Conservation (phyloP, 2,113 vertebrate species). For the Mormyrus lacerda region DNA sequence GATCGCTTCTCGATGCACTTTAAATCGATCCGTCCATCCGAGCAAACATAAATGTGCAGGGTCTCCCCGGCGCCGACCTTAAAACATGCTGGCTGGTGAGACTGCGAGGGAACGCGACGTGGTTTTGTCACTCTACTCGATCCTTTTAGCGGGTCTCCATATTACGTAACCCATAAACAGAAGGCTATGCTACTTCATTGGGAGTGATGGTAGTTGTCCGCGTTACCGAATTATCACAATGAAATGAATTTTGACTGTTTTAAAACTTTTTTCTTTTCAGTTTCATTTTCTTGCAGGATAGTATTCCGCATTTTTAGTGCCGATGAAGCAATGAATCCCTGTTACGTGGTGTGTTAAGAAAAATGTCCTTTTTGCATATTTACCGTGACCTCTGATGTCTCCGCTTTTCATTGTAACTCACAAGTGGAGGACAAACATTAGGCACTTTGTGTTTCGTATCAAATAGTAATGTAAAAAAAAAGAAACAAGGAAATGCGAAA, state of each 20-base stretch:
- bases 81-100: background rate
- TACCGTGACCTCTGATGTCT: background rate
- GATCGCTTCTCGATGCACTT: background rate
- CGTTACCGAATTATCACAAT: background rate
- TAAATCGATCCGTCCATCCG: background rate
- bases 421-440: background rate
- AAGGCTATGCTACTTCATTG: background rate
- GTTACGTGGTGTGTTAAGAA: background rate
- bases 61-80: background rate
- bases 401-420: background rate
- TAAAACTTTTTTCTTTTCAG: background rate
- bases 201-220: background rate
- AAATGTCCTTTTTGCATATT: background rate
- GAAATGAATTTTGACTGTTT: background rate
- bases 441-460: background rate
- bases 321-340: background rate
- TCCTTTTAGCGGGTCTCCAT: background rate
- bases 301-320: background rate
- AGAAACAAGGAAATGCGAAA: background rate
- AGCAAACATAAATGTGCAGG: background rate
- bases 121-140: background rate
- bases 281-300: background rate
- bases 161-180: background rate
- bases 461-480: background rate
- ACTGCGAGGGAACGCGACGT: background rate